Base-by-base conservation (phyloP, 2,888 invertebrate genomes). In the Copidosoma aretas region DNA sequence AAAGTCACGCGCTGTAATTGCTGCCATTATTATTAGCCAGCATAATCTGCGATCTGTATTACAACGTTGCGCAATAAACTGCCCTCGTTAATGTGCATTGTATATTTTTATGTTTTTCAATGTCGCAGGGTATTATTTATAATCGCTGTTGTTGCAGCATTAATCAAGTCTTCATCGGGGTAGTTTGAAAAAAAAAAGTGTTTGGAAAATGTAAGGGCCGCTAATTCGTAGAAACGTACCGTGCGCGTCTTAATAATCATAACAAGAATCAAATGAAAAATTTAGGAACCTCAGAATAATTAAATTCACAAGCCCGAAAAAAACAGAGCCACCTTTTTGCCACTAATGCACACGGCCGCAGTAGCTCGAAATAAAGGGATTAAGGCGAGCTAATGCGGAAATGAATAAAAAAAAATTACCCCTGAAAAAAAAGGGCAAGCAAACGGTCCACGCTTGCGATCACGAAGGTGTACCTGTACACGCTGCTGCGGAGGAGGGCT, bases 381-480 rank as follows among this genome's bases (percentile, higher is more conserved):
- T 41, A 12, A 58, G n/a, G n/a, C 21, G 19, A 15, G 19, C 19
- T 17, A 59, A 46, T 12, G 17, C 49, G 59, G 10, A 17, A 43
- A 32, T 1, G 17, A 25, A 12, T 12, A 4, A 58, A 58, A 49
- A 60, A 49, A 49, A 59, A 46, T 10, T n/a, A n/a, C n/a, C n/a
- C n/a, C 8, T 32, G 32, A 32, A 32, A 32, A 32, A 32, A 32
- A 32, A 32, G 8, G 32, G 8, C 8, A 32, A 41, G 39, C 57
- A 32, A 57, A 53, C 46, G 22, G 10, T 60, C 49, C 53, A 41
- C 61, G 39, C 52, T 39, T 22, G 41, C 14, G 19, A 19, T 41
- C 15, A 32, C 53, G 21, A 22, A 59, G 19, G 22, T 57, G n/a
- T 46, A 22, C 15, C 10, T 32, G 8, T 32, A 32, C 32, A 32